phyloP scores from a whole-genome alignment of 2,113 vertebrate genomes.

The Excalfactoria chinensis region DNA sequence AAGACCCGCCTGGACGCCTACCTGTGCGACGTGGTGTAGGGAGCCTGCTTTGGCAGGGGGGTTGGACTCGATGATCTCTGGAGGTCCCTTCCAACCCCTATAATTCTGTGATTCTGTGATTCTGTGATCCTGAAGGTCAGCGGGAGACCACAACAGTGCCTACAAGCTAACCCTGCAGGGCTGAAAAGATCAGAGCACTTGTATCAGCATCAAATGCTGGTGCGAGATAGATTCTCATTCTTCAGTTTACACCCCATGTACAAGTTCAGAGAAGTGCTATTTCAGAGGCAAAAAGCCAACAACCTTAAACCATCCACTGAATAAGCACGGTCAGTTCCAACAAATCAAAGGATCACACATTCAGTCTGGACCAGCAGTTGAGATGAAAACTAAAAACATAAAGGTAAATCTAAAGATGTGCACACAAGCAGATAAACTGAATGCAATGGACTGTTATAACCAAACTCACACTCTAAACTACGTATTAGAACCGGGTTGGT shows the following conservation, averaged over 20 bases:
- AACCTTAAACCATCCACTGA: neutral
- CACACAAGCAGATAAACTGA: neutral
- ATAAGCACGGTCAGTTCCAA: rapidly evolving
- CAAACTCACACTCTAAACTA: neutral
- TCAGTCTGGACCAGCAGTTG: neutral
- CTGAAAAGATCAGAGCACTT: neutral
- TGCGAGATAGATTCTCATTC: neutral
- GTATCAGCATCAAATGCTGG: neutral
- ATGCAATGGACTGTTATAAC: neutral
- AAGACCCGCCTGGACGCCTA: no score
- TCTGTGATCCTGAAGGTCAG: neutral
- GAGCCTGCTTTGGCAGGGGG: no score
- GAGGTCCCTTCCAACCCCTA: no score
- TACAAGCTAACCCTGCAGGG: neutral
- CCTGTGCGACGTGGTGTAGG: no score
- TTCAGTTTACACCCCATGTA: neutral
- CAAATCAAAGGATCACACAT: neutral
- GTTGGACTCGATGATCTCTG: no score
- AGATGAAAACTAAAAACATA: neutral
- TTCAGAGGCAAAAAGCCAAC: neutral
- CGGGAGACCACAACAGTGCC: neutral
- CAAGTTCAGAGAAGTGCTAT: neutral
- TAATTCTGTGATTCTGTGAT: no score
- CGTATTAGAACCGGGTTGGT: neutral
- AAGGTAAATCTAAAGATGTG: neutral